Percentiles rank a stretch among this genome's conserved stretches.
phyloP scores from a whole-genome alignment of 2,797 vertebrate genomes.

The Amblyopsis hoosieri region DNA sequence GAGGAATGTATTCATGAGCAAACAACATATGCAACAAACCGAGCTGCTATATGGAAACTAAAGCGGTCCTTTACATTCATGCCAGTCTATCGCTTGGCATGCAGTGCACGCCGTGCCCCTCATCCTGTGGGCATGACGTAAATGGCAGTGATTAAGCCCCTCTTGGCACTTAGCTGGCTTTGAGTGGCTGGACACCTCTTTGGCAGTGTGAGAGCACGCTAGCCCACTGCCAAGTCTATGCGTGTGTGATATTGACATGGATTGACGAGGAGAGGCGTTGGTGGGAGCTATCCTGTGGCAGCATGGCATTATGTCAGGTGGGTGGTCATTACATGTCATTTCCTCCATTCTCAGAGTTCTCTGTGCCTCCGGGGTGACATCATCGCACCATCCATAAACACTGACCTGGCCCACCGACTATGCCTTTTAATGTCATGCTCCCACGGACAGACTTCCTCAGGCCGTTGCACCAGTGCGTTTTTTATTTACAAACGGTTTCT shows the following conservation, averaged over 20 bases:
- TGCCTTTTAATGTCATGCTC: neutral
- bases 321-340: slow-evolving; percentile 48
- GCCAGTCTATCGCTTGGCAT: slow-evolving; percentile 39
- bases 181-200: slow-evolving; percentile 56
- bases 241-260: slow-evolving; percentile 36
- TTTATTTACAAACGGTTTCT: too few relatives aligned
- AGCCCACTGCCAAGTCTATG: slow-evolving; percentile 35
- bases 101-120: slow-evolving; percentile 7
- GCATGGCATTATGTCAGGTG: slow-evolving; percentile 36
- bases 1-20: too few relatives aligned
- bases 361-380: slow-evolving; percentile 25
- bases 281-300: slow-evolving; percentile 11
- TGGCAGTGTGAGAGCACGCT: slow-evolving; percentile 48
- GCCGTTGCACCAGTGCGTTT: too few relatives aligned
- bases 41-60: neutral
- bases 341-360: slow-evolving; percentile 36
- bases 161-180: slow-evolving; percentile 40
- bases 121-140: slow-evolving; percentile 49
- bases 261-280: slow-evolving; percentile 33
- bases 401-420: slow-evolving; percentile 22
- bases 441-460: too few relatives aligned
- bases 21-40: too few relatives aligned
- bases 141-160: slow-evolving; percentile 51
- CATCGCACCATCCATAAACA: slow-evolving; percentile 41
- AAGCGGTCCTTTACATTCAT: slow-evolving; percentile 26